Percentiles rank a stretch among this genome's conserved stretches.
phyloP scores from a whole-genome alignment of 2,797 vertebrate species.

The Dipus sagitta region DNA sequence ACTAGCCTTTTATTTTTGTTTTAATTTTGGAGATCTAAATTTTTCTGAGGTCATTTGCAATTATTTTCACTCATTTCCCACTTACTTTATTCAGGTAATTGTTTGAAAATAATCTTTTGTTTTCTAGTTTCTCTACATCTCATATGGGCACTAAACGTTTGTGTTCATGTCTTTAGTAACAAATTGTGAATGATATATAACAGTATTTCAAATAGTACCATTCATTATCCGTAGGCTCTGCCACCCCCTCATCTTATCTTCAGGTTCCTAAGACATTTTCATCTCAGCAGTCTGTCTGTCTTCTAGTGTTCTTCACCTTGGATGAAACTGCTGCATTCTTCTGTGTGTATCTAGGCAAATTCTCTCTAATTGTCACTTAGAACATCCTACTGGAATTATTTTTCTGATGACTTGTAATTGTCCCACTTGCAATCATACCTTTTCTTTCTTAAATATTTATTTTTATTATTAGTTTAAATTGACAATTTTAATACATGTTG shows the following conservation, averaged over 20 bases:
- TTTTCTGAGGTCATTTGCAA: background rate
- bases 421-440: background rate
- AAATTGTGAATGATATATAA: background rate
- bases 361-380: background rate
- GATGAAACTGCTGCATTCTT: background rate
- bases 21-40: background rate
- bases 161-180: background rate
- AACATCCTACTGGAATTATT: background rate
- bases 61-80: background rate
- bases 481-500: no score
- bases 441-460: background rate
- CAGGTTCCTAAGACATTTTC: background rate
- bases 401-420: background rate
- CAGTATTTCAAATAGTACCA: background rate
- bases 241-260: background rate
- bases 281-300: background rate
- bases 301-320: background rate
- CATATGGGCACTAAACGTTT: background rate
- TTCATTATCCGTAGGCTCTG: background rate
- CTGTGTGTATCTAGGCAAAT: background rate
- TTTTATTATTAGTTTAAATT: background rate
- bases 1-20: constrained; percentile 7
- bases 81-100: constrained; percentile 10
- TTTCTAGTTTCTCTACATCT: background rate
- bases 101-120: background rate